These are phyloP conservation scores for Lasioglossum albipes DNA, from an alignment of 1,140 invertebrate species.

Conservation along the genomic window DNA sequence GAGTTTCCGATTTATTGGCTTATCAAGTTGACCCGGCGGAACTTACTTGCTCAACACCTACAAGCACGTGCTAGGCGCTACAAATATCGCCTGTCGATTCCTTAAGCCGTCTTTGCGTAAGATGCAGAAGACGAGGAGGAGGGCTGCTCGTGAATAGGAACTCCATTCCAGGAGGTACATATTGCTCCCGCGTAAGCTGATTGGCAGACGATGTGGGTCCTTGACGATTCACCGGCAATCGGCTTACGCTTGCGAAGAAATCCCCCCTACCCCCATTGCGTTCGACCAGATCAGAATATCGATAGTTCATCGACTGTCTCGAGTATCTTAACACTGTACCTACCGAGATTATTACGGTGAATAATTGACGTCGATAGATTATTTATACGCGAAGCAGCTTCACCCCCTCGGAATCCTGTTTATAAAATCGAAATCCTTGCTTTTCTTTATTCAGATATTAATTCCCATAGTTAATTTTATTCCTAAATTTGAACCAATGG, in stretches of 20 bases:
- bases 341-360: not conserved
- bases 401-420: no score
- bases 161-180: constrained; percentile 17
- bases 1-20: constrained; percentile 51
- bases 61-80: constrained; percentile 37
- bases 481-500: no score
- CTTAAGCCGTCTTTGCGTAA: constrained; percentile 55
- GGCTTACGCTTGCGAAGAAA: constrained; percentile 53
- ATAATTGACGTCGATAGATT: not conserved
- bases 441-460: no score
- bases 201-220: constrained; percentile 60
- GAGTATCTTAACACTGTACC: constrained; percentile 12
- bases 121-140: constrained; percentile 17
- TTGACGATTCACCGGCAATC: constrained; percentile 59
- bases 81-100: constrained; percentile 57
- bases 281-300: constrained; percentile 49
- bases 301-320: constrained; percentile 38
- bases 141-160: constrained; percentile 15
- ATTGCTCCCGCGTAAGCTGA: constrained; percentile 54
- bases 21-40: constrained; percentile 48
- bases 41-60: constrained; percentile 42
- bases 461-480: no score
- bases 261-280: constrained; percentile 15
- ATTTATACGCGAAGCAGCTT: no score
- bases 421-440: no score